These are phyloP conservation scores for Leucopsar rothschildi DNA, from an alignment of 2,113 vertebrate species.

Conservation along the genomic window DNA sequence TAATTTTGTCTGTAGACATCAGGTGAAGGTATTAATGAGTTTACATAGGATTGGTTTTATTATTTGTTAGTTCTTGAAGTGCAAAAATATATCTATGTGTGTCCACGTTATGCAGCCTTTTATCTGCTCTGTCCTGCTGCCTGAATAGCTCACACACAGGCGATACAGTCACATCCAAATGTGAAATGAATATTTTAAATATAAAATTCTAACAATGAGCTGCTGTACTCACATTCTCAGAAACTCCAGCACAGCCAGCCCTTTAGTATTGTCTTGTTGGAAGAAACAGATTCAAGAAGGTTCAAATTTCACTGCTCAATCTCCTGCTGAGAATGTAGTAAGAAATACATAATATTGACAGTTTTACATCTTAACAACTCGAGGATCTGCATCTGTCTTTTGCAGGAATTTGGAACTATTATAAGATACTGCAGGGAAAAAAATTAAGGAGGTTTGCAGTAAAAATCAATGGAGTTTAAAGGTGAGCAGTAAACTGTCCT, in stretches of 20 bases:
- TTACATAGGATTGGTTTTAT: neutral
- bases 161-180: neutral
- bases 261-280: neutral
- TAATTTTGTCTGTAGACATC: neutral
- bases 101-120: neutral
- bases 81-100: neutral
- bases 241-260: neutral
- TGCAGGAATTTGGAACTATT: neutral
- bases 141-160: neutral
- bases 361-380: neutral
- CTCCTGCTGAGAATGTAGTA: neutral
- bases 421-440: neutral
- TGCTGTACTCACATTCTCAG: neutral
- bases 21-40: neutral
- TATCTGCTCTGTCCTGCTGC: neutral
- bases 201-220: neutral
- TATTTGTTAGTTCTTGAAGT: neutral
- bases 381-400: neutral
- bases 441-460: neutral
- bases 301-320: constrained; percentile 16
- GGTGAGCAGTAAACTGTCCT: neutral
- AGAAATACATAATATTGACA: neutral
- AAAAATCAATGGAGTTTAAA: neutral
- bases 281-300: constrained; percentile 1
- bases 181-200: neutral